Base-by-base conservation (phyloP, 2,888 invertebrate genomes). In the Rhyacophila evoluta region DNA sequence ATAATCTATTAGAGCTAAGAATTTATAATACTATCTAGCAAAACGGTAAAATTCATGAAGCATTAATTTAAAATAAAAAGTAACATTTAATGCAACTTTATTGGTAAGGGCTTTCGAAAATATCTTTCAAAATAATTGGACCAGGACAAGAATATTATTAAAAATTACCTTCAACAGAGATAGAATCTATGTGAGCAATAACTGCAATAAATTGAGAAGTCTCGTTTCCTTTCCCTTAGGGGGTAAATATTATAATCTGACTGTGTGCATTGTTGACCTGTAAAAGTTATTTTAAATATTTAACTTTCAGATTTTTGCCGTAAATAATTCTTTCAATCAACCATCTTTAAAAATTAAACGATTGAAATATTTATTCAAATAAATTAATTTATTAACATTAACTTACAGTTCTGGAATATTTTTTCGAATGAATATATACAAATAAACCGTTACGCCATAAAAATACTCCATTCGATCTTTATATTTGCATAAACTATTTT, bases 121-220 rank as follows among this genome's bases (percentile, higher is more conserved):
- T 55, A 55, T 55, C n/a, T n/a, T 55, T 12, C 25, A 5, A 33
- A 74, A 75, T 78, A 75, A 75, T 78, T 78, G 78, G 72, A 36
- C 12, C 70, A 41, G 10, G 55, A 27, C 39, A 41, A n/a, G 41
- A 29, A 41, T 75, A 75, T 72, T 67, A 68, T 72, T 77, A 36
- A 27, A 38, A 37, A 41, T 28, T 37, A 19, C 33, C 67, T 41
- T 25, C 55, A 19, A 10, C 15, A 10, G 10, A 55, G 78, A 78
- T 78, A 75, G 78, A 75, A 78, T 78, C 78, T 78, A 75, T 72
- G 71, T 19, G 12, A 74, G 74, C 55, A 71, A 78, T 75, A 78
- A 74, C 78, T 37, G 69, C 67, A 67, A 67, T 37, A 72, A 72
- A 71, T 77, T 69, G 55, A 55, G 25, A 19, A 19, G 12, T 55